Evolutionary conservation across 2,113 vertebrate genomes (phyloP).

Genomic region (Apistogramma diplotaenia): DNA sequence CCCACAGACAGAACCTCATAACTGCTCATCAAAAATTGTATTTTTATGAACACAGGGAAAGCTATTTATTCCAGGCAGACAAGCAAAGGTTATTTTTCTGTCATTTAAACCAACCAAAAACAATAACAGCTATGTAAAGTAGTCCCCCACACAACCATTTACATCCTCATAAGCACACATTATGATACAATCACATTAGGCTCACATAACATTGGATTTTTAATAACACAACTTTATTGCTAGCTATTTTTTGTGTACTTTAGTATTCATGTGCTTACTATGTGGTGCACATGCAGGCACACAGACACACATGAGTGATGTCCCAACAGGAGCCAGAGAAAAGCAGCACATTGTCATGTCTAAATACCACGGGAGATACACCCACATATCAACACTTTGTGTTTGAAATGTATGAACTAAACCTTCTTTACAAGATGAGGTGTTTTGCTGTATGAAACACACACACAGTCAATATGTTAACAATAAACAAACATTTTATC

Average conservation of each 20-base stretch:
- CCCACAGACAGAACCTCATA: conserved; percentile 16
- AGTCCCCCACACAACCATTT: conserved; percentile 54
- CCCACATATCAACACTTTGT: not conserved
- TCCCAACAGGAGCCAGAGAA: conserved; percentile 32
- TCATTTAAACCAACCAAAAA: conserved; percentile 50
- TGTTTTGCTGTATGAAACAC: not conserved
- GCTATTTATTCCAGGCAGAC: conserved; percentile 45
- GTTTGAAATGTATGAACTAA: not conserved
- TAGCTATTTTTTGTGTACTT: conserved; percentile 10
- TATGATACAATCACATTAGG: conserved; percentile 59
- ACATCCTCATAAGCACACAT: conserved; percentile 67
- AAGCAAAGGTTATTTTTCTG: conserved; percentile 41
- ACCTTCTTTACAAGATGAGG: not conserved
- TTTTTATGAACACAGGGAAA: conserved; percentile 56
- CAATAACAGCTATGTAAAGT: conserved; percentile 63
- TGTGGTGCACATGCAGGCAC: not conserved
- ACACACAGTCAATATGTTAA: not conserved
- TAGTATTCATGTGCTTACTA: conserved; percentile 24
- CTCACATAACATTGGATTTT: conserved; percentile 50
- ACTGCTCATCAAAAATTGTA: conserved; percentile 26
- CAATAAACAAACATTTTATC: not conserved
- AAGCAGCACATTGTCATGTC: conserved; percentile 59
- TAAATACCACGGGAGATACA: not conserved
- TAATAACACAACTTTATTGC: conserved; percentile 66
- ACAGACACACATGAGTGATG: conserved; percentile 1